A percentile compares a stretch with the other conserved stretches of the same genome.
These are phyloP conservation scores for Pterobdella sp. DNA, from an alignment of 2,888 invertebrate species.

Conservation along the genomic window DNA sequence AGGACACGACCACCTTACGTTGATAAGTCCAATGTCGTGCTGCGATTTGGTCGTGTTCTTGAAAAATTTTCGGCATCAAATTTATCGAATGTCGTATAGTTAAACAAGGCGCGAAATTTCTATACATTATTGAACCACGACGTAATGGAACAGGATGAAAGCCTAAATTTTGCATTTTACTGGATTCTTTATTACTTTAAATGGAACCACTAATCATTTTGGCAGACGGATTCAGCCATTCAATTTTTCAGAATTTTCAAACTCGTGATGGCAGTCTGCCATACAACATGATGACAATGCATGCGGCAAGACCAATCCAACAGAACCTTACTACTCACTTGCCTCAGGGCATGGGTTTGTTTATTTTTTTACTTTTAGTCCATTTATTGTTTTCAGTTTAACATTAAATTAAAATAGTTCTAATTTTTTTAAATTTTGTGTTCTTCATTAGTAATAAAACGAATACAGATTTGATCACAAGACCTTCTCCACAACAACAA, in stretches of 20 bases:
- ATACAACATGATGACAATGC: conserved; percentile 23
- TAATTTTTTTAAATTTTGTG: background rate
- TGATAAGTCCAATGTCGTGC: conserved; percentile 6
- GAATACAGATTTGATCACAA: conserved; percentile 22
- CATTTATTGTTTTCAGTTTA: background rate
- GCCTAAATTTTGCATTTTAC: background rate
- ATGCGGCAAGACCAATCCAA: conserved; percentile 13
- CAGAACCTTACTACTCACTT: conserved; percentile 12
- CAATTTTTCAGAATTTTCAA: conserved; percentile 9
- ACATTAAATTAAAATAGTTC: background rate
- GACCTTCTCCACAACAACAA: conserved; percentile 20
- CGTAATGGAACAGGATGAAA: background rate
- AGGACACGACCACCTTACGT: background rate
- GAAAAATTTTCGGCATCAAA: background rate
- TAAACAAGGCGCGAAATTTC: too few species aligned
- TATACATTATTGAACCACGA: background rate
- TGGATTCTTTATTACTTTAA: background rate
- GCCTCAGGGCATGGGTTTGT: conserved; percentile 11
- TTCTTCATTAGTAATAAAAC: background rate
- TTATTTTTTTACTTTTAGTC: background rate
- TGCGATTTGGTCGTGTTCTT: background rate
- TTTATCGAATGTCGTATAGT: too few species aligned
- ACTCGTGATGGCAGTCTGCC: conserved; percentile 15
- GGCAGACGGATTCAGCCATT: conserved; percentile 18
- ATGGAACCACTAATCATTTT: conserved; percentile 4